Conservation (phyloP, 2,113 vertebrate genomes). For the Hiodon alosoides region DNA sequence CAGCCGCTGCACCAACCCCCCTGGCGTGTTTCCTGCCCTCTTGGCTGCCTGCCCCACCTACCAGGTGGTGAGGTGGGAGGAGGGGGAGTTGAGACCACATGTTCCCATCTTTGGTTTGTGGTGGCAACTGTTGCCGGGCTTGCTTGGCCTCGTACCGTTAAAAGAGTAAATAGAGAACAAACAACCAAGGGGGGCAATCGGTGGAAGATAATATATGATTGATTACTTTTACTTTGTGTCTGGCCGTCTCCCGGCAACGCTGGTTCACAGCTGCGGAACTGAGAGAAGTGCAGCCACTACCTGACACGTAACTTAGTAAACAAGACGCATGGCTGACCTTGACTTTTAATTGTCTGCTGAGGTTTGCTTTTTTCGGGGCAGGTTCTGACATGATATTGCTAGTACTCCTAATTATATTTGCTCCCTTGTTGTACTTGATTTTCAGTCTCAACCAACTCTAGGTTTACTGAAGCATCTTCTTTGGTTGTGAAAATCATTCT, state of each 20-base stretch:
- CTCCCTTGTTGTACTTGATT: background rate
- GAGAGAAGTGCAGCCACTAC: slow-evolving; percentile 8
- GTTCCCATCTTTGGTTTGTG: slow-evolving; percentile 41
- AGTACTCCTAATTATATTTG: slow-evolving; percentile 2
- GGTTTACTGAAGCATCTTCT: too few relatives aligned
- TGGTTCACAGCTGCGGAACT: slow-evolving; percentile 17
- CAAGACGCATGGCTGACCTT: slow-evolving; percentile 3
- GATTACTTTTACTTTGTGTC: slow-evolving; percentile 45
- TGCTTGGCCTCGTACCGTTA: slow-evolving; percentile 17
- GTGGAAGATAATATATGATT: slow-evolving; percentile 52
- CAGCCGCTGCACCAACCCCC: background rate
- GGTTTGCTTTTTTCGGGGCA: background rate
- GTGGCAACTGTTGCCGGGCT: slow-evolving; percentile 56
- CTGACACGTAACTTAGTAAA: slow-evolving; percentile 13
- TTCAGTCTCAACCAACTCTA: background rate
- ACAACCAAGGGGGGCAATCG: slow-evolving; percentile 31
- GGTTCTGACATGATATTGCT: slow-evolving; percentile 13
- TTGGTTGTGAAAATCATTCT: too few relatives aligned
- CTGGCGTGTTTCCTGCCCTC: background rate
- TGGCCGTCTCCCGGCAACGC: slow-evolving; percentile 49
- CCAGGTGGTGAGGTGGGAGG: background rate
- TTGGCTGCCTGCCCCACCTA: background rate
- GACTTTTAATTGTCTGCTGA: background rate
- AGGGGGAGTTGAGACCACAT: background rate
- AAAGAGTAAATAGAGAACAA: slow-evolving; percentile 26